These are phyloP conservation scores for Diaperis boleti DNA, from an alignment of 2,888 invertebrate genomes.

Conservation along the genomic window DNA sequence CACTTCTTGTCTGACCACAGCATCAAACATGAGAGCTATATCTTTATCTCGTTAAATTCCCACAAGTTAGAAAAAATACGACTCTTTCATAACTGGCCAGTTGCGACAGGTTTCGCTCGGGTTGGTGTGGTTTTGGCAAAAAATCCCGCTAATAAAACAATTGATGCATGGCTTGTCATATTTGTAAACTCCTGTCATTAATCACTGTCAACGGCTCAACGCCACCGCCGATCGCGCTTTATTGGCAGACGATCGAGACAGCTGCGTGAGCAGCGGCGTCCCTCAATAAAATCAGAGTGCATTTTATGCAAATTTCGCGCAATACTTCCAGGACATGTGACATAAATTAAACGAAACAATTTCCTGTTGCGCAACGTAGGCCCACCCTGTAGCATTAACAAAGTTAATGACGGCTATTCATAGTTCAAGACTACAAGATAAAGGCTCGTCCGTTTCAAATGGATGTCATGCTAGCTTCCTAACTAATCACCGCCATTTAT, in stretches of 20 bases:
- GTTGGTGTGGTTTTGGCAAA: conserved; percentile 5
- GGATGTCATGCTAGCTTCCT: conserved; percentile 32
- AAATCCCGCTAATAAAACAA: conserved; percentile 15
- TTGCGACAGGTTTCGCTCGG: background rate
- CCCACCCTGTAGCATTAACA: conserved; percentile 50
- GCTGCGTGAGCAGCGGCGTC: conserved; percentile 19
- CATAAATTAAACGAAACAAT: conserved; percentile 44
- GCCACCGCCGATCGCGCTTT: conserved; percentile 15
- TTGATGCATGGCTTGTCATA: conserved; percentile 25
- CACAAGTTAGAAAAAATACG: too few relatives aligned
- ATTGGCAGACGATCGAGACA: conserved; percentile 24
- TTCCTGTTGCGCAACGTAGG: conserved; percentile 52
- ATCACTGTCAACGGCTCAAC: conserved; percentile 29
- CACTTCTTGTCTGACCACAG: too few relatives aligned
- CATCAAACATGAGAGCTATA: too few relatives aligned
- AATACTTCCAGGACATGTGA: conserved; percentile 29
- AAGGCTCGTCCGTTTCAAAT: conserved; percentile 47
- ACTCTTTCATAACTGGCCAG: background rate
- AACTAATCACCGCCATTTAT: conserved; percentile 32
- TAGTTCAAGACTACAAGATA: conserved; percentile 42
- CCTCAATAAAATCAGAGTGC: conserved; percentile 11
- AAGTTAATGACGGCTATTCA: conserved; percentile 47
- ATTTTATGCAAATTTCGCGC: conserved; percentile 11
- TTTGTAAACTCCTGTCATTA: conserved; percentile 1
- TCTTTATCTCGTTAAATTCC: too few relatives aligned